A percentile compares a stretch with the other conserved stretches of the same genome.
These are phyloP conservation scores for Andricus curvator DNA, from an alignment of 2,888 invertebrate genomes.

Conservation along the genomic window DNA sequence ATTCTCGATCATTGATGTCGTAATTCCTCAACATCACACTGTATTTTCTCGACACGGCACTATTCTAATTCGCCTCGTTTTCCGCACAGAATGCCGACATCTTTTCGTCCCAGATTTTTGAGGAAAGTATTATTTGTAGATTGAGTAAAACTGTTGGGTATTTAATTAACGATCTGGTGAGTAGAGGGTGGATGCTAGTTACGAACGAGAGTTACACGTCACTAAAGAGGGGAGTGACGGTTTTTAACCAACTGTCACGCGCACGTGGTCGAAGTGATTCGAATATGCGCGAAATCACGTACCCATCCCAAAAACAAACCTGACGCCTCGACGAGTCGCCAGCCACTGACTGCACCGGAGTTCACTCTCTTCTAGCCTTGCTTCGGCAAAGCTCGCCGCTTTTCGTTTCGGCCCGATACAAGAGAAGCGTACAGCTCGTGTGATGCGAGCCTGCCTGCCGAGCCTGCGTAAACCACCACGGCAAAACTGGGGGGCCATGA, in stretches of 20 bases:
- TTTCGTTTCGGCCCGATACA: conserved; percentile 43
- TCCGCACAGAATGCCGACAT: not conserved
- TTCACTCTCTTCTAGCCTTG: conserved; percentile 78
- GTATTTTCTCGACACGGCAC: too few relatives aligned
- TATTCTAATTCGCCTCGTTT: too few relatives aligned
- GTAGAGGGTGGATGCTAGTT: not conserved
- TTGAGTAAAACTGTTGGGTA: not conserved
- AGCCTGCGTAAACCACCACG: conserved; percentile 22
- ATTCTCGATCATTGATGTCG: conserved; percentile 27
- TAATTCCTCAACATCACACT: conserved; percentile 8
- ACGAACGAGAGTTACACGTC: not conserved
- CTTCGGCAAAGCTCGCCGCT: conserved; percentile 60
- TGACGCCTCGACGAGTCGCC: conserved; percentile 75
- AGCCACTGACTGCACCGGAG: conserved; percentile 78
- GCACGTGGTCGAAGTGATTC: conserved; percentile 81
- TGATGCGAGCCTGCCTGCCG: not conserved
- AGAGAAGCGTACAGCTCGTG: not conserved
- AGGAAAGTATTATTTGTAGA: not conserved
- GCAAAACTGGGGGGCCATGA: conserved; percentile 7
- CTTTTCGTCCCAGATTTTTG: not conserved
- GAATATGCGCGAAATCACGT: conserved; percentile 83
- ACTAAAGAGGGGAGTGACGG: not conserved
- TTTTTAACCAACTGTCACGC: conserved; percentile 68
- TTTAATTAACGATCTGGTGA: not conserved
- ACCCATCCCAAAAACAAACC: conserved; percentile 80